Percentiles rank a stretch among this genome's conserved stretches.
Conservation (phyloP, 2,888 invertebrate species). For the Hipparchia sbordonii region DNA sequence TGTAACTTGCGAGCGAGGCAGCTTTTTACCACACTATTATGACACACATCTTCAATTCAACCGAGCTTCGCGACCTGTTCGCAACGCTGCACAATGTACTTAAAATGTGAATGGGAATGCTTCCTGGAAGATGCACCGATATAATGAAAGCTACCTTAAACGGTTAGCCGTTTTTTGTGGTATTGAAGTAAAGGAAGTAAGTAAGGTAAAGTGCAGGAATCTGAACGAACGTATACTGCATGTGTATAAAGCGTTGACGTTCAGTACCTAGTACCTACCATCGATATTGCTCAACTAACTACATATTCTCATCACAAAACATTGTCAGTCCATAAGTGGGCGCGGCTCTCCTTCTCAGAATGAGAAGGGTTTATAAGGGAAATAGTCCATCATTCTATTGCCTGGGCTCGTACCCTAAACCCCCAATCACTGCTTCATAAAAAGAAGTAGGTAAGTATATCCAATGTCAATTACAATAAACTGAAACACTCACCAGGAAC, state of each 20-base stretch:
- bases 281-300: not conserved
- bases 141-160: slow-evolving; percentile 6
- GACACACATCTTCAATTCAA: slow-evolving; percentile 26
- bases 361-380: too few species aligned
- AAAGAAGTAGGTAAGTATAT: too few species aligned
- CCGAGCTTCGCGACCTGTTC: slow-evolving; percentile 10
- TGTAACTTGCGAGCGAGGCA: slow-evolving; percentile 23
- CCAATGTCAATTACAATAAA: slow-evolving; percentile 1
- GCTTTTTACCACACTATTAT: slow-evolving; percentile 22
- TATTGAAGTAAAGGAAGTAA: not conserved
- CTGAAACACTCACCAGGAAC: slow-evolving; percentile 43
- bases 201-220: not conserved
- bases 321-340: too few species aligned
- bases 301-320: too few species aligned
- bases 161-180: not conserved
- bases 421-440: too few species aligned
- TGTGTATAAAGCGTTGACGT: not conserved
- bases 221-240: not conserved
- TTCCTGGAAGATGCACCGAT: slow-evolving; percentile 7
- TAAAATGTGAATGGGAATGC: not conserved
- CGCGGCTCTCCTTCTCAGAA: too few species aligned
- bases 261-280: not conserved
- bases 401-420: too few species aligned
- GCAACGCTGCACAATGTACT: slow-evolving; percentile 4
- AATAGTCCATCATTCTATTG: too few species aligned